Evolutionary conservation across 1,140 invertebrate genomes (phyloP).

Genomic region (Eciton burchellii): DNA sequence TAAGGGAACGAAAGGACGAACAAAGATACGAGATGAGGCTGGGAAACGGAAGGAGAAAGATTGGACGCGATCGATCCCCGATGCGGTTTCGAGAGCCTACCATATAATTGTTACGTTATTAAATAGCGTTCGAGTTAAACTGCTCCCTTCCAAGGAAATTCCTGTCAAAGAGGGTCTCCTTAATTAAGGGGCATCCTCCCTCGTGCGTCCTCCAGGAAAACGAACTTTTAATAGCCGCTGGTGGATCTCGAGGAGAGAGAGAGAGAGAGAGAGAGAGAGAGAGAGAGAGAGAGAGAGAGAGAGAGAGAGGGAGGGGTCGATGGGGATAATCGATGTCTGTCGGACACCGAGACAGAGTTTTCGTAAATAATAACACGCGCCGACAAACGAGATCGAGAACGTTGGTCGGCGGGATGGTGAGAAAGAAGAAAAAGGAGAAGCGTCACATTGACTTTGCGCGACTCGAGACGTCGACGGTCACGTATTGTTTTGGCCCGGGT

Average conservation of each 20-base stretch:
- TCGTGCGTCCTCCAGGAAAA: conserved; percentile 71
- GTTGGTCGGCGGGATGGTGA: no score
- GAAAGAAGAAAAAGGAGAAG: no score
- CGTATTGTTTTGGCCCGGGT: conserved; percentile 68
- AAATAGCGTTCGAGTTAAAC: conserved; percentile 82
- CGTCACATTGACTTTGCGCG: no score
- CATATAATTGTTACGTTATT: conserved; percentile 86
- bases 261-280: no score
- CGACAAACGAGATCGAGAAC: no score
- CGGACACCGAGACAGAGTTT: background rate
- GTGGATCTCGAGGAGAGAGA: background rate
- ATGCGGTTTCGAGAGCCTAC: conserved; percentile 81
- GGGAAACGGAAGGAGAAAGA: conserved; percentile 50
- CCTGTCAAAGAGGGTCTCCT: conserved; percentile 71
- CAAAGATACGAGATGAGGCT: background rate
- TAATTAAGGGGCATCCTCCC: conserved; percentile 77
- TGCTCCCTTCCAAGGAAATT: conserved; percentile 72
- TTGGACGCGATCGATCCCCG: conserved; percentile 52
- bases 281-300: no score
- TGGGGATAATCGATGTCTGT: conserved; percentile 67
- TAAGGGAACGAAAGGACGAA: conserved; percentile 6
- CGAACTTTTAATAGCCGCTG: conserved; percentile 75
- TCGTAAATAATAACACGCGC: no score
- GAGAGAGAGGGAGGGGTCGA: conserved; percentile 64
- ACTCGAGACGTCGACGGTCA: conserved; percentile 51